Evolutionary conservation across 2,797 vertebrate species (phyloP).

Genomic region (Pseudochromis fuscus): DNA sequence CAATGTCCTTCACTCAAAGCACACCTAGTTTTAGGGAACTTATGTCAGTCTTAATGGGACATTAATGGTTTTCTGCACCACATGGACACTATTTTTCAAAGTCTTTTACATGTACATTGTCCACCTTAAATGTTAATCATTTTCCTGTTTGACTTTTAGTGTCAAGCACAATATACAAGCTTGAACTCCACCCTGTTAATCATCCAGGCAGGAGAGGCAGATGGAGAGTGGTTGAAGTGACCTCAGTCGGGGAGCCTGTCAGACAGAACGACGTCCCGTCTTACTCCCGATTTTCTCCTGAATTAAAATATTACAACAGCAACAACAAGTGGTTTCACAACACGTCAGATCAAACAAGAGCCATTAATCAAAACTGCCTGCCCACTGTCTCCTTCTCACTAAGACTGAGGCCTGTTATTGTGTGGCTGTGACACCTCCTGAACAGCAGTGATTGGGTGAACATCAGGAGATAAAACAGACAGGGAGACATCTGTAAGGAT

Average conservation of each 20-base stretch:
- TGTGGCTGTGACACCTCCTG: constrained; percentile 2
- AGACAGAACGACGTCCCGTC: constrained; percentile 25
- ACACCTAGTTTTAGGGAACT: background rate
- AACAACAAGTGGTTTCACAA: constrained; percentile 24
- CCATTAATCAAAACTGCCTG: constrained; percentile 52
- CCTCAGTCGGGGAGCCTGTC: constrained; percentile 27
- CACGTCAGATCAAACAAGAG: constrained; percentile 23
- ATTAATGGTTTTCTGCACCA: background rate
- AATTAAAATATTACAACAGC: constrained; percentile 16
- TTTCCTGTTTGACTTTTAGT: background rate
- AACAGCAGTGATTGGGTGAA: constrained; percentile 16
- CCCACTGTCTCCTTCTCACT: constrained; percentile 22
- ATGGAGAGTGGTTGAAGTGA: constrained; percentile 36
- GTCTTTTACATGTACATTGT: background rate
- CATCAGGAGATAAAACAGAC: background rate
- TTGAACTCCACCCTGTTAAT: constrained; percentile 29
- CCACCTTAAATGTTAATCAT: background rate
- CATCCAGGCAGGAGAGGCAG: constrained; percentile 20
- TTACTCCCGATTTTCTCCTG: constrained; percentile 16
- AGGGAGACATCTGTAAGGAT: background rate
- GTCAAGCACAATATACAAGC: background rate
- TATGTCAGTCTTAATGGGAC: background rate
- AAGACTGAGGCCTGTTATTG: constrained; percentile 18
- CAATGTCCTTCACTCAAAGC: background rate
- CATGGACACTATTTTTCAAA: background rate